Conservation (phyloP, 2,888 invertebrate species). For the Cosmorhoe ocellata region DNA sequence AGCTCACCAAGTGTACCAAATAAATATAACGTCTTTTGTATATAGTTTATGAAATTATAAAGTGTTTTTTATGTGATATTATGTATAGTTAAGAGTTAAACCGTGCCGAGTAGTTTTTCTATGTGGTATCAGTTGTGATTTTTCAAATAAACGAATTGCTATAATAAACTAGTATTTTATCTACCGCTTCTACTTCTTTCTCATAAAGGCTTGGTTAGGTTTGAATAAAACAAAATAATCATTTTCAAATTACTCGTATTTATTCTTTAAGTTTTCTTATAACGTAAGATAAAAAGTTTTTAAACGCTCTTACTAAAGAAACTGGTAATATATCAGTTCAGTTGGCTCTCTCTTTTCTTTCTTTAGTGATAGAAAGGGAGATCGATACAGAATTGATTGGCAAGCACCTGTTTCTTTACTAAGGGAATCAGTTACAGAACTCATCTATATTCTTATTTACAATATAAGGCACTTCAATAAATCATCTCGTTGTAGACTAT, state of each 20-base stretch:
- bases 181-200: not conserved
- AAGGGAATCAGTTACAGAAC: no score
- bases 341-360: no score
- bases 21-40: slow-evolving; percentile 63
- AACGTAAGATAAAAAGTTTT: slow-evolving; percentile 50
- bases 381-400: no score
- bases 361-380: no score
- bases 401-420: no score
- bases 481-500: slow-evolving; percentile 71
- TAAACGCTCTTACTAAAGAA: slow-evolving; percentile 46
- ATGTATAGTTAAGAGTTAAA: slow-evolving; percentile 81
- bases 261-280: slow-evolving; percentile 63
- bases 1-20: slow-evolving; percentile 67
- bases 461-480: slow-evolving; percentile 61
- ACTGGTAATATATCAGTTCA: no score
- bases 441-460: slow-evolving; percentile 56
- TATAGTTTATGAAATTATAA: slow-evolving; percentile 77
- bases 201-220: not conserved
- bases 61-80: slow-evolving; percentile 81
- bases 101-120: slow-evolving; percentile 83
- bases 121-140: slow-evolving; percentile 83
- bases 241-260: slow-evolving; percentile 57
- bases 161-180: slow-evolving; percentile 43
- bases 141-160: slow-evolving; percentile 79
- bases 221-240: slow-evolving; percentile 19